Base-by-base conservation (phyloP, 2,797 vertebrate genomes). In the Buceros bicornis region DNA sequence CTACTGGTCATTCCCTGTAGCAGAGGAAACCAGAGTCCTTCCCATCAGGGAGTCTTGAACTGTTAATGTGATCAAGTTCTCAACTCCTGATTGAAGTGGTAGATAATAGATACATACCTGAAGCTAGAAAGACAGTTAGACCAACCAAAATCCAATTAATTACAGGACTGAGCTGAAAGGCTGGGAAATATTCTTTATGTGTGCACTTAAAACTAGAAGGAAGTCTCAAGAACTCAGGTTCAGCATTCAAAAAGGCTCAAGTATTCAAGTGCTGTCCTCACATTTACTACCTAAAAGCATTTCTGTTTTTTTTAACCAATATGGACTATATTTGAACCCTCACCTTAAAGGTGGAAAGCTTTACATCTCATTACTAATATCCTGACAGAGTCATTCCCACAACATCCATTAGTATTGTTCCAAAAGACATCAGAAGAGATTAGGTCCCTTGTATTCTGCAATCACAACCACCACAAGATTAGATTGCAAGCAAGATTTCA, bases 381-480 rank as follows among this genome's bases (percentile, higher is more conserved):
- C 37, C 82, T 31, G 28, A 86, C 79, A 64, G 22, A 91, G n/a
- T 14, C 74, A 65, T 45, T 77, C 56, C 57, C 82, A 71, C 1
- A 37, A 62, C 54, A 88, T 10, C 73, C 43, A 76, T 22, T 12
- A 67, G 24, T 16, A 76, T 16, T 53, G 42, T 29, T 86, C 58
- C 89, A 50, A 86, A 57, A 76, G 25, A 61, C 64, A 89, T 6
- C 40, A 81, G 47, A 85, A 84, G 16, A 90, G 29, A 88, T 61
- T 18, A 80, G 28, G 53, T n/a, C 64, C 57, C 79, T 64, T 43
- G 20, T 14, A 21, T n/a, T 84, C 48, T 70, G 31, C 79, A 65
- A 6, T 35, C 83, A 67, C 37, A 70, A 53, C 53, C 35, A 83
- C 2, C 0, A 21, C 16, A 29, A 51, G 28, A 82, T 64, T 48